phyloP scores from a whole-genome alignment of 2,888 invertebrate genomes.

The Phalangium opilio region DNA sequence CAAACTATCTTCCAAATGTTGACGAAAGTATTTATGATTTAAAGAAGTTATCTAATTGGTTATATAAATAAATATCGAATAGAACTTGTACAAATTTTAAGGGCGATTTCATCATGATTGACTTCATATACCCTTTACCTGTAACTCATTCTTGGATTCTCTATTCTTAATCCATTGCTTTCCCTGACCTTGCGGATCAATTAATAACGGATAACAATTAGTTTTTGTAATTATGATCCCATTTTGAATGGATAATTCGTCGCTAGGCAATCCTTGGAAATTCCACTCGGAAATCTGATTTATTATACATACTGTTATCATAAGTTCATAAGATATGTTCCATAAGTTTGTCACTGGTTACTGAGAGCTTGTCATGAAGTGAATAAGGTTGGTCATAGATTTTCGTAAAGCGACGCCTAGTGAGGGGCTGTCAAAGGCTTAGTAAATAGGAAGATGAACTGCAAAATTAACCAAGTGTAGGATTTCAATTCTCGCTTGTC shows the following conservation, averaged over 20 bases:
- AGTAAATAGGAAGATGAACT: too few relatives aligned
- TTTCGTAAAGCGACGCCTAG: too few relatives aligned
- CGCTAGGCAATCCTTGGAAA: constrained; percentile 85
- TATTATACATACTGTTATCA: background rate
- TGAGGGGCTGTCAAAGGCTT: too few relatives aligned
- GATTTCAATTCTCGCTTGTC: too few relatives aligned
- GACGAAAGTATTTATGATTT: constrained; percentile 90
- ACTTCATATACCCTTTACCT: constrained; percentile 27
- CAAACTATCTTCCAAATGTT: constrained; percentile 72
- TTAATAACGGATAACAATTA: constrained; percentile 76
- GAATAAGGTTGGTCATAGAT: too few relatives aligned
- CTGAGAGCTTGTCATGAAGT: too few relatives aligned
- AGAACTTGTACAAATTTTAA: constrained; percentile 1
- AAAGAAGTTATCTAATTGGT: constrained; percentile 77
- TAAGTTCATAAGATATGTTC: too few relatives aligned
- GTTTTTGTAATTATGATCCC: constrained; percentile 92
- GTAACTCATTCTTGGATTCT: constrained; percentile 71
- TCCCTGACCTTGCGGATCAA: constrained; percentile 94
- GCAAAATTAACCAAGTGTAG: too few relatives aligned
- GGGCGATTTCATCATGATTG: too few relatives aligned
- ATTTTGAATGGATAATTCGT: constrained; percentile 90
- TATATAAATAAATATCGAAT: too few relatives aligned
- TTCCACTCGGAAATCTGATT: constrained; percentile 66
- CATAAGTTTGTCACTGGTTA: too few relatives aligned
- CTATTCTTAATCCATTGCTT: constrained; percentile 95